A percentile compares a stretch with the other conserved stretches of the same genome.
These are phyloP conservation scores for Neofelis nebulosa DNA, from an alignment of 2,113 vertebrate genomes.

Conservation along the genomic window DNA sequence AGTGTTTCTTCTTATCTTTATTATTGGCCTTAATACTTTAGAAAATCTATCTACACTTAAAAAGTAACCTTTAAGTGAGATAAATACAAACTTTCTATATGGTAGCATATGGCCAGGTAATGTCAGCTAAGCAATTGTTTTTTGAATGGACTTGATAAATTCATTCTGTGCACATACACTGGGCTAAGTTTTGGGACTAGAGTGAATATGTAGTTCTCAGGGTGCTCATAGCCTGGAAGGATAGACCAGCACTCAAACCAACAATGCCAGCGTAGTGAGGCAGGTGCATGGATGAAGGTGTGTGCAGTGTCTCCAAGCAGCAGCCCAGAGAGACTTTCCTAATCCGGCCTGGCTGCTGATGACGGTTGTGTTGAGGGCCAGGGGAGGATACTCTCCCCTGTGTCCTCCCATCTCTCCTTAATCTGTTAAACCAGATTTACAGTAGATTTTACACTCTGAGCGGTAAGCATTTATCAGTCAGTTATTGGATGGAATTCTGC, in stretches of 20 bases:
- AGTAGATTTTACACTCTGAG: neutral
- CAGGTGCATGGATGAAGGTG: neutral
- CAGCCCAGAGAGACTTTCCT: neutral
- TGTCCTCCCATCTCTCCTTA: neutral
- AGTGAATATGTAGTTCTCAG: neutral
- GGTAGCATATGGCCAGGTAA: neutral
- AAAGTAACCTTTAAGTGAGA: neutral
- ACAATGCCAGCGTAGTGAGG: fast-evolving
- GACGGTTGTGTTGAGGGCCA: no score
- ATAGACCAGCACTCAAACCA: neutral
- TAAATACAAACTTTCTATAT: neutral
- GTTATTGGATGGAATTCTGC: constrained; percentile 9
- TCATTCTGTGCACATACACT: neutral
- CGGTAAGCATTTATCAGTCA: constrained; percentile 40
- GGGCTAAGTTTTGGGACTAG: neutral
- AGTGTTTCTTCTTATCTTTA: neutral
- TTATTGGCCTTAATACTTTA: neutral
- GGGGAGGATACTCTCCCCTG: neutral
- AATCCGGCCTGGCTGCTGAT: no score
- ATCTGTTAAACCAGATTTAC: neutral
- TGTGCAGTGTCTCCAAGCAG: fast-evolving
- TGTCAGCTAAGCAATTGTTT: neutral
- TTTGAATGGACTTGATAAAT: neutral
- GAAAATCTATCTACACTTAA: neutral
- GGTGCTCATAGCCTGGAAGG: neutral